These are phyloP conservation scores for Brotula barbata DNA, from an alignment of 2,797 vertebrate genomes.

Conservation along the genomic window DNA sequence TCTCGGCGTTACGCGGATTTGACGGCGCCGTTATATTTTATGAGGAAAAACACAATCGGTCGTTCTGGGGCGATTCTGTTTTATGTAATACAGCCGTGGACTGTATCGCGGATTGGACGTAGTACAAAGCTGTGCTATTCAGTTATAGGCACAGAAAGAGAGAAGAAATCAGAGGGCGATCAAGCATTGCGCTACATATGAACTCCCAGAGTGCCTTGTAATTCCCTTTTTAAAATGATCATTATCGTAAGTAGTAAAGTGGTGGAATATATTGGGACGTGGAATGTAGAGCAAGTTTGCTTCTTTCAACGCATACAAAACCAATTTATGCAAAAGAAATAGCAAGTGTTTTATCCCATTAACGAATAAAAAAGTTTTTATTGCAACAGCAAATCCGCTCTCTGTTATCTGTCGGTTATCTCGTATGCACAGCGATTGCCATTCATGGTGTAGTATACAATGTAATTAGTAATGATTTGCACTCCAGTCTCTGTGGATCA, in stretches of 20 bases:
- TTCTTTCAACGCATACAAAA: too few species aligned
- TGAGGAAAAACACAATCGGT: conserved; percentile 12
- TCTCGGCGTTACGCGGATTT: conserved; percentile 35
- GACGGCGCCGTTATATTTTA: conserved; percentile 34
- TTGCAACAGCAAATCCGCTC: conserved; percentile 12
- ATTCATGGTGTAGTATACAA: conserved; percentile 55
- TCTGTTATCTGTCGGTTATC: conserved; percentile 16
- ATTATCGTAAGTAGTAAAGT: not conserved
- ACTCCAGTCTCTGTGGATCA: conserved; percentile 53
- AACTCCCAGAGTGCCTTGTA: not conserved
- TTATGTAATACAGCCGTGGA: conserved; percentile 8
- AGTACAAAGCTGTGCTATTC: conserved; percentile 14
- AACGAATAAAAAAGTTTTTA: conserved; percentile 16
- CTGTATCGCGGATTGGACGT: conserved; percentile 30
- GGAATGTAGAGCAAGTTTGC: too few species aligned
- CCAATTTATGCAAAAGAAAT: not conserved
- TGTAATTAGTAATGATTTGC: conserved; percentile 67
- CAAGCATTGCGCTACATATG: not conserved
- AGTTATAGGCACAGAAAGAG: too few species aligned
- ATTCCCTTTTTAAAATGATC: not conserved
- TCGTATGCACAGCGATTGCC: conserved; percentile 29
- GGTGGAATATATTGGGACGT: too few species aligned
- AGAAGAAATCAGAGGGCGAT: too few species aligned
- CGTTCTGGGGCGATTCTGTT: conserved; percentile 20
- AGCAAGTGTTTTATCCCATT: conserved; percentile 8